These are phyloP conservation scores for Penaeus indicus DNA, from an alignment of 1,140 invertebrate species.

Conservation along the genomic window DNA sequence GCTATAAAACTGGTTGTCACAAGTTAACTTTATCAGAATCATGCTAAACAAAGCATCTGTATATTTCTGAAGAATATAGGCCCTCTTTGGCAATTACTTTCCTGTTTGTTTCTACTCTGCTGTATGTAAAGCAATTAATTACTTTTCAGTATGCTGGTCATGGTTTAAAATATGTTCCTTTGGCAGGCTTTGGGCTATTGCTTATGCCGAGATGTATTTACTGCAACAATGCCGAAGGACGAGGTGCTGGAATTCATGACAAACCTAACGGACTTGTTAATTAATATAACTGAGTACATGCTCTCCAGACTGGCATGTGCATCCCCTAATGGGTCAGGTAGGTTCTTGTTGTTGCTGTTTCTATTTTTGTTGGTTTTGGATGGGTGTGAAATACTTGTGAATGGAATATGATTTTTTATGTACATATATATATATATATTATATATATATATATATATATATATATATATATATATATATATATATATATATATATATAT, in stretches of 20 bases:
- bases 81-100: no score
- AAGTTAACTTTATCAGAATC: no score
- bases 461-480: no score
- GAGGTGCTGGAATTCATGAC: conserved; percentile 49
- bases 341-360: neutral
- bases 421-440: no score
- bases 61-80: no score
- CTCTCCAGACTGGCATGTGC: conserved; percentile 70
- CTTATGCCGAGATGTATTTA: neutral
- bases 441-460: no score
- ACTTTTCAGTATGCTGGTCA: neutral
- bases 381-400: neutral
- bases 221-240: neutral
- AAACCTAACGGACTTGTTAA: conserved; percentile 68
- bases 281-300: conserved; percentile 70
- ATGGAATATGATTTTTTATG: neutral
- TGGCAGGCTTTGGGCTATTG: conserved; percentile 27
- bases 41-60: no score
- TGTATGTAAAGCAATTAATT: no score
- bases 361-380: neutral
- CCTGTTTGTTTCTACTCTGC: no score
- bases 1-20: no score
- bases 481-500: no score
- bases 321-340: conserved; percentile 62
- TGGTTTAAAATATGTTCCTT: neutral